Evolutionary conservation across 1,140 invertebrate genomes (phyloP), one percentile per base, ranked within the genome.

Genomic region (Cepaea nemoralis): DNA sequence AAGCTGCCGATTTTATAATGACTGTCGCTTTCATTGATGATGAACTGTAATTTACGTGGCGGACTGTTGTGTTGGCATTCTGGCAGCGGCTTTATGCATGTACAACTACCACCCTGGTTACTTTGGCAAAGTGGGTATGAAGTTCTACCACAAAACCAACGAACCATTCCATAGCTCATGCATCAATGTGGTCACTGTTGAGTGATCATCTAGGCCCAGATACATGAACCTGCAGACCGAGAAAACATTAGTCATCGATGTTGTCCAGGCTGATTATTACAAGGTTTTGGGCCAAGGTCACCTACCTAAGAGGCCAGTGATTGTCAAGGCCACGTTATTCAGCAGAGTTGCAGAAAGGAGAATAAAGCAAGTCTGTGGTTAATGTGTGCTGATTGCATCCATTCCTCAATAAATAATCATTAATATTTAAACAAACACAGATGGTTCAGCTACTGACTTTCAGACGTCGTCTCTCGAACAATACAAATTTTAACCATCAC

Each of bases 91-190:
- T n/a, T n/a, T n/a, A n/a, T n/a, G n/a, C n/a, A n/a, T n/a, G n/a
- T n/a, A 99, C 93, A 99, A 99, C 94, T 99, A 99, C 94, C 99
- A 99, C 95, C 98, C 99, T 88, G 99, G 99, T 91, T 99, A 99
- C 92, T 99, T 99, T 92, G 98, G 98, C n/a, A 99, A 99, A 94
- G 96, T 99, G 87, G 99, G 99, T 94, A 99, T 99, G 98, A 95
- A 98, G 88, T 98, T 99, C 91, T 99, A 95, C 93, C 98, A 99
- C 91, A 93, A 97, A 83, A 95, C 96, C 76, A 94, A 94, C 85
- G 98, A 99, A 90, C 95, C 96, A 85, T 95, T 96, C 88, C 99
- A 95, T 94, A 96, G 96, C 86, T 98, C 98, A 33, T 94, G 96
- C 35, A 93, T 99, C 70, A 99, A 99, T 91, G 91, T 99, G 98